Evolutionary conservation across 2,113 vertebrate species (phyloP), one percentile per base, ranked within the genome.

Genomic region (Pelodiscus sinensis): DNA sequence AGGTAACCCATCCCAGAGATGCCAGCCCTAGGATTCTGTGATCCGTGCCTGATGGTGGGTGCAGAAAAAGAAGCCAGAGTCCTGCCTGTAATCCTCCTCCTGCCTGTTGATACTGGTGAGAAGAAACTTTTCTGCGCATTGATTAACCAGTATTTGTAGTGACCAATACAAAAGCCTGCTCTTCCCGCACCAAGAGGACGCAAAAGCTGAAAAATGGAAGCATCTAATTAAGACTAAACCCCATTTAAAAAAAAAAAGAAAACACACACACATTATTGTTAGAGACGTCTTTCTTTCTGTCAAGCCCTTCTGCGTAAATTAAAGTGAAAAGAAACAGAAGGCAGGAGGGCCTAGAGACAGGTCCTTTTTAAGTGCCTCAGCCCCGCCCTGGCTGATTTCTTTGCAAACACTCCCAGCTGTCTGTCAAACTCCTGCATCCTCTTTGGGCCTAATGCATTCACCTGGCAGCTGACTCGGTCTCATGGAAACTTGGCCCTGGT

Each of bases 1-100:
- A n/a, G n/a, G n/a, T n/a, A n/a, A n/a, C n/a, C n/a, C n/a, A n/a
- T n/a, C n/a, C n/a, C n/a, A n/a, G n/a, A n/a, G n/a, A n/a, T n/a
- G n/a, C n/a, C n/a, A n/a, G n/a, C n/a, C n/a, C n/a, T n/a, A n/a
- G n/a, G n/a, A 44, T 44, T 44, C 44, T 44, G 44, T 44, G 44
- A 44, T 44, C 44, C 44, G 22, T 14, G 24, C 13, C 73, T 77
- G 38, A 50, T 44, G 24, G 6, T 44, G 38, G 24, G 38, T 22
- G 38, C 22, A 14, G 24, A 12, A 14, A 50, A 77, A 77, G 38
- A 77, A 50, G 22, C 22, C n/a, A 44, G 73, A 77, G 38, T 50
- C 38, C 73, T 11, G 38, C 38, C 6, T 27, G 10, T 50, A 50
- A 44, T 22, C 38, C 25, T 60, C 16, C 0, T 15, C 0, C 0